Evolutionary conservation across 2,888 invertebrate species (phyloP).

Genomic region (Synergus umbraculus): DNA sequence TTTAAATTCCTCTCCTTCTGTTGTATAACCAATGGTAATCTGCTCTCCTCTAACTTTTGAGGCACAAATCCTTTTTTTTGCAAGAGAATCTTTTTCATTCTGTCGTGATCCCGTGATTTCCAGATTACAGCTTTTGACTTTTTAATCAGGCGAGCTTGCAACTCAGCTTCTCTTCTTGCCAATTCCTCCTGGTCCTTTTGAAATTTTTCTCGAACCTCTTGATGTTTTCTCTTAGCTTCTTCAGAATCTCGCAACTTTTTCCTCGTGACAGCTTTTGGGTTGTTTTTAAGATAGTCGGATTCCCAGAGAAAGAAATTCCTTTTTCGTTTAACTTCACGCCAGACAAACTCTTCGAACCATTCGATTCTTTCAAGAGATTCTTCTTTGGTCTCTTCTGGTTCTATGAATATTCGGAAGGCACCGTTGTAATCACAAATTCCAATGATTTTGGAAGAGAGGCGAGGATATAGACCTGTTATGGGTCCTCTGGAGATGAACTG

Average conservation of each 20-base stretch:
- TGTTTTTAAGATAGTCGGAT: slow-evolving; percentile 61
- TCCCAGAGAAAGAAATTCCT: slow-evolving; percentile 67
- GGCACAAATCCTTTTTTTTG: slow-evolving; percentile 82
- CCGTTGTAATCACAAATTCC: slow-evolving; percentile 82
- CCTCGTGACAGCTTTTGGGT: slow-evolving; percentile 58
- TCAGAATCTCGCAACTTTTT: slow-evolving; percentile 51
- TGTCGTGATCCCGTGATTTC: slow-evolving; percentile 82
- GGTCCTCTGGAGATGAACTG: slow-evolving; percentile 81
- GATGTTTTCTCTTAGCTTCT: slow-evolving; percentile 80
- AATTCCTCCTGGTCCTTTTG: slow-evolving; percentile 60
- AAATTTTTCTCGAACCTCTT: slow-evolving; percentile 72
- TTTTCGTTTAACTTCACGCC: slow-evolving; percentile 66
- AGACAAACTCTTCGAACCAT: slow-evolving; percentile 68
- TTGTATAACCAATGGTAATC: slow-evolving; percentile 81
- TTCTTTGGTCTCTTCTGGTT: slow-evolving; percentile 76
- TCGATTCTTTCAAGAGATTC: slow-evolving; percentile 59
- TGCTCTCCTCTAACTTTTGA: slow-evolving; percentile 80
- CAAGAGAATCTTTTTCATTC: slow-evolving; percentile 82
- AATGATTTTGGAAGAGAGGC: slow-evolving; percentile 32
- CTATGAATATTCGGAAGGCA: slow-evolving; percentile 81
- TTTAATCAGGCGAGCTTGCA: slow-evolving; percentile 49
- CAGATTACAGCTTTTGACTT: slow-evolving; percentile 78
- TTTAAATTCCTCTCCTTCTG: slow-evolving; percentile 79
- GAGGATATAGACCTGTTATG: slow-evolving; percentile 59
- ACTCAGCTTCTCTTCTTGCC: slow-evolving; percentile 67